Percentiles rank a stretch among this genome's conserved stretches.
These are phyloP conservation scores for Psilanteris sp. DNA, from an alignment of 1,140 invertebrate genomes.

Conservation along the genomic window DNA sequence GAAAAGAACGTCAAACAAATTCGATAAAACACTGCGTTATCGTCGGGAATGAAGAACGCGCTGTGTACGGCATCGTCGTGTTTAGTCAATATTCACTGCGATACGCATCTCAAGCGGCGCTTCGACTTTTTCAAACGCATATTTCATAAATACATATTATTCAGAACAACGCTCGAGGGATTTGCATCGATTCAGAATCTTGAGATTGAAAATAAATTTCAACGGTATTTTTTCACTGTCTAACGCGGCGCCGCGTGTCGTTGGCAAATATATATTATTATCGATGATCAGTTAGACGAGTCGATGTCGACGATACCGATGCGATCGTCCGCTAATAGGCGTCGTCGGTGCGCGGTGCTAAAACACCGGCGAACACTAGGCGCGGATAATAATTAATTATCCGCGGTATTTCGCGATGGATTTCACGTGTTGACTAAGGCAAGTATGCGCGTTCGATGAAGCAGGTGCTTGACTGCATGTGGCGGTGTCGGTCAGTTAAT, in stretches of 20 bases:
- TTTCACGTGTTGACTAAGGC: constrained; percentile 59
- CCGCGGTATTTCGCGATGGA: constrained; percentile 39
- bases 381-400: constrained; percentile 41
- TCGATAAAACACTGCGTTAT: constrained; percentile 5
- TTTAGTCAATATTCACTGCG: constrained; percentile 67
- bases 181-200: too few species aligned
- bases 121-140: constrained; percentile 13
- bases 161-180: constrained; percentile 1
- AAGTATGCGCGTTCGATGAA: constrained; percentile 44
- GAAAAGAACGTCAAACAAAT: too few species aligned
- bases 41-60: constrained; percentile 3
- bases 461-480: constrained; percentile 61
- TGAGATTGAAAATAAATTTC: too few species aligned
- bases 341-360: too few species aligned
- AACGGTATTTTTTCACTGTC: too few species aligned
- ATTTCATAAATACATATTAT: constrained; percentile 21
- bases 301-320: too few species aligned
- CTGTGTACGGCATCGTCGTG: constrained; percentile 35
- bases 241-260: too few species aligned
- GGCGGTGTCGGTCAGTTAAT: constrained; percentile 49
- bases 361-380: too few species aligned
- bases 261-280: too few species aligned
- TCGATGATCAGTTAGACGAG: too few species aligned
- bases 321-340: too few species aligned
- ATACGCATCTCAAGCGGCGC: constrained; percentile 33